Evolutionary conservation across 2,797 vertebrate genomes (phyloP).

Genomic region (Acridotheres tristis): DNA sequence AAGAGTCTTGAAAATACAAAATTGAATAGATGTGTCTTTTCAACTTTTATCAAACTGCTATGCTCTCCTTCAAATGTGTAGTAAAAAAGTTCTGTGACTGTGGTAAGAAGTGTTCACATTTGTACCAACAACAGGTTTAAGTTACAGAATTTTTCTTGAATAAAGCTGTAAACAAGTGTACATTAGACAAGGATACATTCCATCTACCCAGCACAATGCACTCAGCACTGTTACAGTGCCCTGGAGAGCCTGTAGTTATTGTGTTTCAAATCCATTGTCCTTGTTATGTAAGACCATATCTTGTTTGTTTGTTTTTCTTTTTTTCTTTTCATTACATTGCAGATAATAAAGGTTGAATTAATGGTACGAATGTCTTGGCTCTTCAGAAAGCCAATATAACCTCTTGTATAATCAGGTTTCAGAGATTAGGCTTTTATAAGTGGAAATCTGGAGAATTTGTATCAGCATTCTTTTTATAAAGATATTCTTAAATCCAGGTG

Average conservation of each 20-base stretch:
- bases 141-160: not conserved
- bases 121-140: not conserved
- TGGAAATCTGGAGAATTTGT: not conserved
- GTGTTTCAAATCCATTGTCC: not conserved
- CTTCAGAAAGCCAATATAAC: not conserved
- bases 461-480: not conserved
- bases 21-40: not conserved
- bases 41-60: not conserved
- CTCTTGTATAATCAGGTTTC: not conserved
- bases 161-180: not conserved
- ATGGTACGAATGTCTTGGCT: not conserved
- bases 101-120: not conserved
- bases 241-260: not conserved
- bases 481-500: not conserved
- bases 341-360: not conserved
- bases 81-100: not conserved
- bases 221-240: not conserved
- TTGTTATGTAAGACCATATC: not conserved
- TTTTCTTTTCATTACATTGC: not conserved
- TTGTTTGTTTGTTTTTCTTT: not conserved
- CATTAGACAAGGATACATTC: not conserved
- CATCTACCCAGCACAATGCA: not conserved
- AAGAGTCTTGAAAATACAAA: not conserved
- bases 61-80: not conserved
- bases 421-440: not conserved